Conservation (phyloP, 2,797 vertebrate species). For the Pipistrellus kuhlii region DNA sequence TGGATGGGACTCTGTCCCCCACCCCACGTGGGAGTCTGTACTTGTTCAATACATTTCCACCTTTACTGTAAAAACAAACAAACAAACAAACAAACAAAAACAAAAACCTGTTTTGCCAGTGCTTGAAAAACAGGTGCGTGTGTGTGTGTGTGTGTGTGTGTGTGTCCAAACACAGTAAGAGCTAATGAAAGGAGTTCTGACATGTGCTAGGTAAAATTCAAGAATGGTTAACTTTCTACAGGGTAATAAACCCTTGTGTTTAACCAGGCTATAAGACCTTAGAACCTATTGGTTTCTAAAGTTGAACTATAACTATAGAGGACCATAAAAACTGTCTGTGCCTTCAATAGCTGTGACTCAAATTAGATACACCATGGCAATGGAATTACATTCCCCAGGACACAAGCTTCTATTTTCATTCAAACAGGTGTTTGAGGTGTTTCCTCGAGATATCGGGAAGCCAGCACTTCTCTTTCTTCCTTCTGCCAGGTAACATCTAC, state of each 20-base stretch:
- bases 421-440: not conserved
- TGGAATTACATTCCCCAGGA: constrained; percentile 49
- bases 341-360: not conserved
- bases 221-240: constrained; percentile 46
- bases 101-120: not conserved
- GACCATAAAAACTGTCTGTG: constrained; percentile 68
- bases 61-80: no score
- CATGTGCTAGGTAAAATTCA: constrained; percentile 44
- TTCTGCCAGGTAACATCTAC: not conserved
- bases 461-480: not conserved
- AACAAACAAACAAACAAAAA: no score
- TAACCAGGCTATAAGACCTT: constrained; percentile 50
- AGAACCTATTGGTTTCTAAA: constrained; percentile 33
- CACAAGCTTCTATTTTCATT: constrained; percentile 12
- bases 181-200: constrained; percentile 53
- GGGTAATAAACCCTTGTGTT: constrained; percentile 54
- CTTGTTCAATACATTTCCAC: no score
- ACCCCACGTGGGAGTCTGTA: no score
- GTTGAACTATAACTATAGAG: constrained; percentile 66
- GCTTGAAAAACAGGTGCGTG: not conserved
- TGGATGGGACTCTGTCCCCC: no score
- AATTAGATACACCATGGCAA: not conserved
- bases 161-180: not conserved
- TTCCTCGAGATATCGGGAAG: not conserved
- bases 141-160: not conserved